A percentile compares a stretch with the other conserved stretches of the same genome.
Conservation (phyloP, 2,888 invertebrate genomes). For the Lapara coniferarum region DNA sequence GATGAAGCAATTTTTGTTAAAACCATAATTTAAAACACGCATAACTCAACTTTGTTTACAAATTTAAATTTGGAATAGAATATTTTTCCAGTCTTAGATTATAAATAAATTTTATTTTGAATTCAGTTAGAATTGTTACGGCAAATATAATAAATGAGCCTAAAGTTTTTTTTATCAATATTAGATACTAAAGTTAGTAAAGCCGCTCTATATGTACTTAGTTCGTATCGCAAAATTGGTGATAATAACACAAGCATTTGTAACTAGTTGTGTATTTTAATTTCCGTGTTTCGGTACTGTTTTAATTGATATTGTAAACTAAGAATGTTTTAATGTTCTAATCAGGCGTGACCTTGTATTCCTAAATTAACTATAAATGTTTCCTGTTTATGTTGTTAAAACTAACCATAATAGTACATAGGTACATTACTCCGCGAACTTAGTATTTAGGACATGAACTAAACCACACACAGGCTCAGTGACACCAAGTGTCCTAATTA, state of each 20-base stretch:
- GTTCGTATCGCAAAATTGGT: background rate
- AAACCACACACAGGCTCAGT: background rate
- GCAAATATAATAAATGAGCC: background rate
- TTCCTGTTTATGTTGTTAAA: background rate
- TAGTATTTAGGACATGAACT: conserved; percentile 10
- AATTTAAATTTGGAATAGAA: conserved; percentile 13
- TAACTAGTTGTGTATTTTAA: background rate
- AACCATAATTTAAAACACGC: conserved; percentile 10
- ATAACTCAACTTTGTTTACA: conserved; percentile 5
- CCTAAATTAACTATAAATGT: background rate
- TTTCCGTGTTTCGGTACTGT: background rate
- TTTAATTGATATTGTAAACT: background rate
- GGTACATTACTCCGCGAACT: background rate
- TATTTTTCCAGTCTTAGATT: background rate
- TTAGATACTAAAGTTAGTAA: too few relatives aligned
- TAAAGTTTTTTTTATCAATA: too few relatives aligned
- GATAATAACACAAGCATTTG: background rate
- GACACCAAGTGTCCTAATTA: conserved; percentile 15
- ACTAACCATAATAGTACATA: background rate
- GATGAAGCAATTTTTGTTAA: conserved; percentile 22
- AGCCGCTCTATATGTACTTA: too few relatives aligned
- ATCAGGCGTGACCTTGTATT: background rate
- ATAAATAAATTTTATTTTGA: background rate
- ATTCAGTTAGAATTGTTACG: background rate
- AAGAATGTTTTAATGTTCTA: background rate